phyloP scores from a whole-genome alignment of 2,888 invertebrate genomes.

The Andrena bicolor region DNA sequence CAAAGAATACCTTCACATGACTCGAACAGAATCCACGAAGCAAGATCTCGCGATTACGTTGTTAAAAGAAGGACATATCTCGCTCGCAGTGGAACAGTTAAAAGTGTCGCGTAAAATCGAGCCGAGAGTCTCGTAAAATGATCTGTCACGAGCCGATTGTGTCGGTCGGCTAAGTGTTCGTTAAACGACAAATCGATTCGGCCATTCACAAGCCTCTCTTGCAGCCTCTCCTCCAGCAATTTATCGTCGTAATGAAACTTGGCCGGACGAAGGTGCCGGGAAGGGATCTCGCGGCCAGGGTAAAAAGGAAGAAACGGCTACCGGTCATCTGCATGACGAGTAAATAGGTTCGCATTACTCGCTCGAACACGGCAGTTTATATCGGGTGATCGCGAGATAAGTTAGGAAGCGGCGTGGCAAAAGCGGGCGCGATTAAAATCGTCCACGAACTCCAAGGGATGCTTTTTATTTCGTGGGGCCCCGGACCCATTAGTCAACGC shows the following conservation, averaged over 20 bases:
- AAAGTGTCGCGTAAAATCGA: background rate
- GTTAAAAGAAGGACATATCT: background rate
- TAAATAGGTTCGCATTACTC: constrained; percentile 80
- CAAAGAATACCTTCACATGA: no score
- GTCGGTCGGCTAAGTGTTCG: constrained; percentile 12
- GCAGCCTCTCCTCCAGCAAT: constrained; percentile 52
- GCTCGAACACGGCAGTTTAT: constrained; percentile 77
- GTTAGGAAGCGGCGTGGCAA: constrained; percentile 45
- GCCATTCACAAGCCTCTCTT: constrained; percentile 43
- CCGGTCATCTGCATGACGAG: constrained; percentile 80
- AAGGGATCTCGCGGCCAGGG: constrained; percentile 60
- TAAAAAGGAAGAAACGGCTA: constrained; percentile 70
- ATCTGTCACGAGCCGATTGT: constrained; percentile 2
- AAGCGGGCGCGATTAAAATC: constrained; percentile 48
- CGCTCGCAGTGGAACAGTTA: background rate
- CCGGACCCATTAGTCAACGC: background rate
- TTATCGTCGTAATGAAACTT: constrained; percentile 74
- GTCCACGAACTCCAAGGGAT: background rate
- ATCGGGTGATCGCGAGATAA: constrained; percentile 75
- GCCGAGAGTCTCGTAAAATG: constrained; percentile 2
- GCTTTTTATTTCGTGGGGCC: background rate
- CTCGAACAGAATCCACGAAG: background rate
- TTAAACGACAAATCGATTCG: constrained; percentile 44
- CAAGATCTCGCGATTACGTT: background rate
- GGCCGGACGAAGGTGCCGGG: constrained; percentile 48